Evolutionary conservation across 2,888 invertebrate species (phyloP).

Genomic region (Galeruca laticollis): DNA sequence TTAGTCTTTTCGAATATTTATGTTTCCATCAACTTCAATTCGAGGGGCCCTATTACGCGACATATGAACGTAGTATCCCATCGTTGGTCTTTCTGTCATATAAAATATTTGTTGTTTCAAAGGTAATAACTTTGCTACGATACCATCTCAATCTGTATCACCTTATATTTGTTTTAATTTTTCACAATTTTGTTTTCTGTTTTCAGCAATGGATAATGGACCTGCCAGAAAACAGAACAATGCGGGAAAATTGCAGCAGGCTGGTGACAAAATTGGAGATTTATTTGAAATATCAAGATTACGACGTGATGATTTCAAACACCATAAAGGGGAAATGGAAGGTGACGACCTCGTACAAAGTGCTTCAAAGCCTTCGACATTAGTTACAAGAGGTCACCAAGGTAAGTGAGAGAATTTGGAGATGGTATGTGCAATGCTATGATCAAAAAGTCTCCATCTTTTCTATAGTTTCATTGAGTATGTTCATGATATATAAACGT

Average conservation of each 20-base stretch:
- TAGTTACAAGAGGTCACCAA: constrained; percentile 85
- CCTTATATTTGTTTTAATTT: no score
- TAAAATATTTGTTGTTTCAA: no score
- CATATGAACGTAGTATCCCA: no score
- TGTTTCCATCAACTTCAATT: no score
- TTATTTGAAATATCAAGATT: constrained; percentile 85
- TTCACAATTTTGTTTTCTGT: neutral
- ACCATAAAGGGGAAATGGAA: constrained; percentile 77
- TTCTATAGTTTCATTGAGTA: no score
- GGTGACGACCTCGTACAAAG: constrained; percentile 90
- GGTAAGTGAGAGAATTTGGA: constrained; percentile 56
- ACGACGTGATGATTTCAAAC: constrained; percentile 79
- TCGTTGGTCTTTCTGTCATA: no score
- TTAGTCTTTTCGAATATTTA: no score
- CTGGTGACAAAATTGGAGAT: constrained; percentile 80
- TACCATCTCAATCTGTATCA: no score
- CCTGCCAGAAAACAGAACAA: constrained; percentile 74
- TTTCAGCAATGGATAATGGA: constrained; percentile 79
- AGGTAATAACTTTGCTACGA: no score
- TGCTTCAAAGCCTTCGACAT: constrained; percentile 76
- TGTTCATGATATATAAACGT: no score
- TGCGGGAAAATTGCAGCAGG: constrained; percentile 74
- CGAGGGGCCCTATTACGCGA: no score
- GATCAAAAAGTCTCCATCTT: neutral
- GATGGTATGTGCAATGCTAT: no score